Evolutionary conservation across 2,888 invertebrate genomes (phyloP), one percentile per base, ranked within the genome.

Genomic region (Brachypterus glaber): DNA sequence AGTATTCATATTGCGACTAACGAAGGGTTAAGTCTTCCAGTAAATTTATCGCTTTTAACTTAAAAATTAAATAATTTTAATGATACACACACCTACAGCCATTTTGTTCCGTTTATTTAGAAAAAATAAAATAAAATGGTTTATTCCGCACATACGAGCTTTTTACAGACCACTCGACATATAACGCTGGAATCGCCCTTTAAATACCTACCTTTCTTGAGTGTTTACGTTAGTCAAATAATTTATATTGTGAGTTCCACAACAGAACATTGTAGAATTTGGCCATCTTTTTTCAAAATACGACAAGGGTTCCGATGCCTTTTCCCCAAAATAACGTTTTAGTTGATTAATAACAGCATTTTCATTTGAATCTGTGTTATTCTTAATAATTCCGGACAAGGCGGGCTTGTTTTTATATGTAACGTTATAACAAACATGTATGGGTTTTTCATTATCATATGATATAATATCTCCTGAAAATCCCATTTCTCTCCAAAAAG

Each of bases 401-500:
- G 46, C 50, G 1, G 52, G 43, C 16, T 41, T 42, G 9, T 44
- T 38, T 3, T 46, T 38, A 8, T 15, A 30, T 3, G 48, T 47
- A 5, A 51, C 41, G 33, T 55, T 49, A 15, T 45, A 50, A 35
- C 54, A 53, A 18, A 47, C 31, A 40, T 43, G 39, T 39, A 54
- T 48, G 8, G 56, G 49, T 5, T 48, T 46, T 24, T 40, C 26
- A 3, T 27, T 44, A 33, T 48, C 37, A 9, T 41, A 37, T 3
- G 48, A 41, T 25, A 45, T 48, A 30, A 57, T 38, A 15, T 56
- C 54, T 18, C 58, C 58, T 11, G 48, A 47, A 33, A 45, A 52
- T 12, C 47, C 45, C 9, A 33, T 34, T 2, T 48, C 31, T 30
- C 32, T 46, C 59, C 59, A 60, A 44, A 59, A 60, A 14, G 48